Percentiles rank a stretch among this genome's conserved stretches.
Evolutionary conservation across 92 coral and sea anemone species (phyloP).

Genomic region (Actinernus sp.): DNA sequence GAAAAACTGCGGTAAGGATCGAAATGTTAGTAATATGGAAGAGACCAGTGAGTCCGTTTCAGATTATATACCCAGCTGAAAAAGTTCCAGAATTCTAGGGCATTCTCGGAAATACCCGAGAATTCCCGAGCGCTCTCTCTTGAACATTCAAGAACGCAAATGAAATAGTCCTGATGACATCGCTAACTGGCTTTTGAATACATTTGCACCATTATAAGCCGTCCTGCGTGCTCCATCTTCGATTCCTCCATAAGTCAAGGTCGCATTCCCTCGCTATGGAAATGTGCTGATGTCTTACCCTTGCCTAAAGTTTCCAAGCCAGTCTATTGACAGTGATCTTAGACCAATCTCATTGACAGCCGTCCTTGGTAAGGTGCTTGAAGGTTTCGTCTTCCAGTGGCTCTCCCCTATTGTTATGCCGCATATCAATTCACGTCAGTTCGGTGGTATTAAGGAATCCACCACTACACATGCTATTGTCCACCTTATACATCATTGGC

Average conservation of each 20-base stretch:
- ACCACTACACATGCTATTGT: conserved; percentile 46
- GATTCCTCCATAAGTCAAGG: conserved; percentile 22
- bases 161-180: conserved; percentile 47
- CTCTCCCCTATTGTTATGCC: conserved; percentile 36
- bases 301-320: conserved; percentile 22
- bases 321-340: conserved; percentile 41
- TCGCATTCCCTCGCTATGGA: conserved; percentile 35
- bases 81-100: too few species aligned
- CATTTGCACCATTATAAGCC: conserved; percentile 7
- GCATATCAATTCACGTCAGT: conserved; percentile 31
- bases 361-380: conserved; percentile 50
- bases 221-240: conserved; percentile 27
- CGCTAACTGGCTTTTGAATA: conserved; percentile 39
- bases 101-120: too few species aligned
- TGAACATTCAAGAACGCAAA: conserved; percentile 25
- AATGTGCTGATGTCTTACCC: conserved; percentile 46
- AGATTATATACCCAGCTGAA: too few species aligned
- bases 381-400: conserved; percentile 49
- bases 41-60: too few species aligned
- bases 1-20: conserved; percentile 39
- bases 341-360: conserved; percentile 44
- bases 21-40: neutral
- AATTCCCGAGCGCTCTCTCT: conserved; percentile 8
- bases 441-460: conserved; percentile 45
- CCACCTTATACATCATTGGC: conserved; percentile 57